Conservation (phyloP, 1,140 invertebrate genomes). For the Gryllus bimaculatus region DNA sequence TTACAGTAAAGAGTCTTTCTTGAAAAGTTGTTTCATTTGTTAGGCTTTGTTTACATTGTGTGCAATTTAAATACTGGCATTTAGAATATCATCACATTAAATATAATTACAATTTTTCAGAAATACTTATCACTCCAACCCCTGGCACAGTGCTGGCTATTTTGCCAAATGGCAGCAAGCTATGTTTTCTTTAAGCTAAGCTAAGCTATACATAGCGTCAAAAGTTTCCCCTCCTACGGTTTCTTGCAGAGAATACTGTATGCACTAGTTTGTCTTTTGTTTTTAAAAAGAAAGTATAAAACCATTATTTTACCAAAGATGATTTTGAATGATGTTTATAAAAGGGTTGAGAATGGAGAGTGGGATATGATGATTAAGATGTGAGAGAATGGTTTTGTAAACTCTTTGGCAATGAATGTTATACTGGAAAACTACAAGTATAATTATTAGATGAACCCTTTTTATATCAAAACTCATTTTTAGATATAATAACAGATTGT, state of each 20-base stretch:
- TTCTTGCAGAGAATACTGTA: background rate
- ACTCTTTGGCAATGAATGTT: background rate
- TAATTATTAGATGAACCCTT: background rate
- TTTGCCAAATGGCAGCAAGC: background rate
- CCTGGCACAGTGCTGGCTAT: background rate
- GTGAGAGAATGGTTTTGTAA: background rate
- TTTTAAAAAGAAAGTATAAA: background rate
- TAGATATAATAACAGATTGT: background rate
- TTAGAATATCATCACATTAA: background rate
- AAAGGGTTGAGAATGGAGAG: background rate
- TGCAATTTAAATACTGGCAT: background rate
- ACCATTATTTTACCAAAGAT: slow-evolving; percentile 5
- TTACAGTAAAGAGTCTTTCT: background rate
- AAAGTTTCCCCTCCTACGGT: background rate
- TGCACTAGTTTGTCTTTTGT: slow-evolving; percentile 4
- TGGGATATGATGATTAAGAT: background rate
- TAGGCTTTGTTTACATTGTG: background rate
- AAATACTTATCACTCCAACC: background rate
- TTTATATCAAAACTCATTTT: background rate
- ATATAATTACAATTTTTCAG: background rate
- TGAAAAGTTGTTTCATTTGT: background rate
- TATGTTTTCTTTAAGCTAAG: background rate
- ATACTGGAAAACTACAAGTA: background rate
- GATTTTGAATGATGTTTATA: slow-evolving; percentile 2
- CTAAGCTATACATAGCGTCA: background rate